A percentile compares a stretch with the other conserved stretches of the same genome.
Evolutionary conservation across 2,797 vertebrate species (phyloP).

Genomic region (Semotilus atromaculatus): DNA sequence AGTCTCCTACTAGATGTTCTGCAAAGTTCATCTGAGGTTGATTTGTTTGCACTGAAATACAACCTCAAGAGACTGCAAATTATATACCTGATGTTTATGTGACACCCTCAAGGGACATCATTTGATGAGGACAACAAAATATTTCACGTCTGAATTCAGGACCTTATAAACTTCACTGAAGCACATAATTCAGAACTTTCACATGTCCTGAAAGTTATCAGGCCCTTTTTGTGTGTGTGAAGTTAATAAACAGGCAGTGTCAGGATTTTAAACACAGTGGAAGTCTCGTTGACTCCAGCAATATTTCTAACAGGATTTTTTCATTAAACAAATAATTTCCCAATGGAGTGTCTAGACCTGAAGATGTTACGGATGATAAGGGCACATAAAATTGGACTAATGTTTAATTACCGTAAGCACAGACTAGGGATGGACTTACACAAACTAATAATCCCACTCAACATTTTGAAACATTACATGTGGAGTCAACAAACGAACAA

Average conservation of each 20-base stretch:
- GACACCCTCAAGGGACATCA: conserved; percentile 23
- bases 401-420: conserved; percentile 53
- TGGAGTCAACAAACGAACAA: conserved; percentile 18
- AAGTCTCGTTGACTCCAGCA: conserved; percentile 33
- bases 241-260: conserved; percentile 39
- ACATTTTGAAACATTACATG: conserved; percentile 35
- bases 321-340: conserved; percentile 59
- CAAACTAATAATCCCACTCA: conserved; percentile 21
- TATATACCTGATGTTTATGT: conserved; percentile 11
- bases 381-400: conserved; percentile 37
- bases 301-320: conserved; percentile 43
- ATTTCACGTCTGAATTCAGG: conserved; percentile 10
- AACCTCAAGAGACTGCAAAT: conserved; percentile 8
- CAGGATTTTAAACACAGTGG: conserved; percentile 27
- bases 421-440: conserved; percentile 40
- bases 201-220: conserved; percentile 10
- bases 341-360: conserved; percentile 35
- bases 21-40: conserved; percentile 18
- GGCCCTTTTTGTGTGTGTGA: not conserved
- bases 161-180: conserved; percentile 8
- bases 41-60: conserved; percentile 35
- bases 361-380: conserved; percentile 42
- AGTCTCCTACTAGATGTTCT: not conserved
- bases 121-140: conserved; percentile 28
- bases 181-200: not conserved